Base-by-base conservation (phyloP, 1,140 invertebrate genomes). In the Chlorops oryzae region DNA sequence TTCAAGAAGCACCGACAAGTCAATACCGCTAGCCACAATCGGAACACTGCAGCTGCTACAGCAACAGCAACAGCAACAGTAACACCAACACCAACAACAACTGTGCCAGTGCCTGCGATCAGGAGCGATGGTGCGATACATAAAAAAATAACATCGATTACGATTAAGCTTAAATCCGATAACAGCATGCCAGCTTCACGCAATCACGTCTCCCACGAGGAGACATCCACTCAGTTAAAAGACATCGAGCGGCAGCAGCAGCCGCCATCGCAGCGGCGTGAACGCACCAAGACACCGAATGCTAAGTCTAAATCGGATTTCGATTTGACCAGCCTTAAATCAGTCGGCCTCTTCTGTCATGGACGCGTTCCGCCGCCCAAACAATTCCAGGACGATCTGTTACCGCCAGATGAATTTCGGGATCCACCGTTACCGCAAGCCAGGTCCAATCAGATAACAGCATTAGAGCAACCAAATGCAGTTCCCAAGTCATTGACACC, bases 321-420 rank as follows among this genome's bases (percentile, higher is more conserved):
- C 39, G 74, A 77, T 59, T 68, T 80, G 6, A 76, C 73, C 27
- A 76, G 75, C 52, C 70, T 77, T 44, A 67, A 70, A 28, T 70
- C 72, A 6, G 77, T 83, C 34, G 78, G 81, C 59, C 80, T 83
- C 13, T 85, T 86, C 59, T n/a, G n/a, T n/a, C n/a, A 88, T 61
- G 78, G 90, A 5, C 77, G 81, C 20, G 66, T 87, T 20, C 87
- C 87, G 7, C 88, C 88, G 2, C 88, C 88, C 0, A 85, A 88
- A 59, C 87, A 90, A 73, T 91, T 91, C 59, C 81, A 87, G 66
- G 88, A 90, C 74, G 83, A 84, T n/a, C 79, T 79, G 9, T 80
- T 82, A 3, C 80, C 81, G 9, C 86, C 86, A 0, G 84, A 87
- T 59, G 80, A 81, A 57, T 87, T 87, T 63, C 70, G 80, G 0